Evolutionary conservation across 1,140 invertebrate genomes (phyloP), one percentile per base, ranked within the genome.

Genomic region (Ips typographus): DNA sequence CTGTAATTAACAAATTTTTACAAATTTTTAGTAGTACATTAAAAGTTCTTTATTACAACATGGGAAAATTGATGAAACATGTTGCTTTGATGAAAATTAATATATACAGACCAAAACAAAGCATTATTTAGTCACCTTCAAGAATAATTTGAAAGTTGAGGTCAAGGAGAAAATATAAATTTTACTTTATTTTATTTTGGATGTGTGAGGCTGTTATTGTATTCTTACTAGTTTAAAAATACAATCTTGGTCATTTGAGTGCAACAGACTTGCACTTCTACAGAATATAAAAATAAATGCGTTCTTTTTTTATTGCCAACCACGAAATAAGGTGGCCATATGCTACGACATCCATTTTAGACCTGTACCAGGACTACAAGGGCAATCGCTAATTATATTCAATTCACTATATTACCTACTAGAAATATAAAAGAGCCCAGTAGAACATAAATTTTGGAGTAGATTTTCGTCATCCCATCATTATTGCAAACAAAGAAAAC

Each of bases 181-280:
- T 44, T 38, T 5, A 49, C 44, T 40, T 59, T 37, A 37, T 40
- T 40, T 64, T 64, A 64, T 64, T 64, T 64, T 64, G 51, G 47
- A 64, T 52, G 41, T 39, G 40, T 38, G 61, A 64, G 61, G 61
- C 53, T 64, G 61, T 53, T 64, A 52, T 64, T 64, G 61, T 64
- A 38, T 41, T 52, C 51, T 7, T 38, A 64, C 44, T 6, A 4
- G 43, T 47, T 61, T 61, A 47, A 61, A 47, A 64, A 64, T 52
- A 40, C 22, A 39, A 5, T 64, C 49, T 40, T 53, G 61, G 47
- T 64, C 47, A 64, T 49, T 59, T 64, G 47, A 42, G 47, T 64
- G 61, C 61, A 64, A 49, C 53, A n/a, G 47, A 38, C 8, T 39
- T 52, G 7, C 5, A 38, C 39, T 39, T 64, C 51, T 52, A 64